Conservation (phyloP, 2,113 vertebrate species). For the Cyphomyrus plagiostoma region DNA sequence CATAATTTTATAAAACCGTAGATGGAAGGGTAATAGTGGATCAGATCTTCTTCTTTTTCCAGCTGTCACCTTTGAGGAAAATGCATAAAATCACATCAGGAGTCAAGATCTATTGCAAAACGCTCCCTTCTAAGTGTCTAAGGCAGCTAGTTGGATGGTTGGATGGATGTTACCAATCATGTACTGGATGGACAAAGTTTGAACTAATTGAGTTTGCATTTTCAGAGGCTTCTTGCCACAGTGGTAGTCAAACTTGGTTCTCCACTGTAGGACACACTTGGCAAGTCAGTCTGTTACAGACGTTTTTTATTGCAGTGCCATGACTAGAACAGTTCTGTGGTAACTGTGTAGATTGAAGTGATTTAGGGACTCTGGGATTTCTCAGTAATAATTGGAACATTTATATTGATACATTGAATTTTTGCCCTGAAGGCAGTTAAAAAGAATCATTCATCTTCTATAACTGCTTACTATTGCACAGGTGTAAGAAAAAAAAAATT, state of each 20-base stretch:
- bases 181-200: neutral
- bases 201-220: neutral
- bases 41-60: neutral
- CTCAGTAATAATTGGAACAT: neutral
- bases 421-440: neutral
- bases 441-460: neutral
- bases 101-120: neutral
- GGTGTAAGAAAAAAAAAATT: neutral
- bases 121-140: neutral
- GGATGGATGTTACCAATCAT: neutral
- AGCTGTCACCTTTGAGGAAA: neutral
- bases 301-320: neutral
- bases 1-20: neutral
- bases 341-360: neutral
- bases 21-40: neutral
- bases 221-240: neutral
- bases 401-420: too few species aligned
- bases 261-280: neutral
- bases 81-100: neutral
- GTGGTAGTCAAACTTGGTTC: neutral
- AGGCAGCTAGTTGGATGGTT: neutral
- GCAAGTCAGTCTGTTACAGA: neutral
- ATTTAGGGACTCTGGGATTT: neutral
- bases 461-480: neutral
- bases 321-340: neutral